phyloP scores from a whole-genome alignment of 1,140 invertebrate species.

The Lordiphosa mommai region DNA sequence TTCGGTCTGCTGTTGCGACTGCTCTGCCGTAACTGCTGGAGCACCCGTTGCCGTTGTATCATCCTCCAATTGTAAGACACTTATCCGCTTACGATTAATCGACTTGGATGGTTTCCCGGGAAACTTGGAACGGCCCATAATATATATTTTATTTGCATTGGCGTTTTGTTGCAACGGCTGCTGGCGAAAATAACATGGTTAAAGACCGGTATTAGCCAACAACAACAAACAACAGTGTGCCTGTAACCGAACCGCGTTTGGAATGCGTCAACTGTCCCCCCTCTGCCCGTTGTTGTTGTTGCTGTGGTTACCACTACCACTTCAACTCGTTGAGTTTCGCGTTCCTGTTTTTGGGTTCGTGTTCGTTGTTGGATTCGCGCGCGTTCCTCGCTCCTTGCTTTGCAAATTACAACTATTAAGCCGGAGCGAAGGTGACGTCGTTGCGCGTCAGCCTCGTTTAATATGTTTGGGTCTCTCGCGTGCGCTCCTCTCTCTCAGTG shows the following conservation, averaged over 20 bases:
- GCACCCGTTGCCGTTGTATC: constrained; percentile 55
- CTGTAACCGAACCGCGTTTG: constrained; percentile 47
- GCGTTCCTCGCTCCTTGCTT: constrained; percentile 71
- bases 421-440: constrained; percentile 64
- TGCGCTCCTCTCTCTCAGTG: constrained; percentile 11
- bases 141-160: constrained; percentile 59
- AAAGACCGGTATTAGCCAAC: constrained; percentile 59
- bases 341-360: constrained; percentile 26
- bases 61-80: constrained; percentile 84
- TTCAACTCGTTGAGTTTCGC: constrained; percentile 17
- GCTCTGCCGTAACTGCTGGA: constrained; percentile 21
- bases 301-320: constrained; percentile 37
- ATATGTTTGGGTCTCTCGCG: constrained; percentile 19
- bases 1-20: constrained; percentile 25
- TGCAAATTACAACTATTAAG: constrained; percentile 72
- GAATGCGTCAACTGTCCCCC: constrained; percentile 64
- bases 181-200: constrained; percentile 30
- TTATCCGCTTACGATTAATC: constrained; percentile 89
- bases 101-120: constrained; percentile 91
- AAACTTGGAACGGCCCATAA: constrained; percentile 84
- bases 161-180: constrained; percentile 26
- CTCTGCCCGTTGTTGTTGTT: constrained; percentile 27
- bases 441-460: constrained; percentile 34
- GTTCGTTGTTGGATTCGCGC: no score
- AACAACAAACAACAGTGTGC: constrained; percentile 30